A percentile compares a stretch with the other conserved stretches of the same genome.
phyloP scores from a whole-genome alignment of 2,888 invertebrate species.

The Euspilapteryx auroguttella region DNA sequence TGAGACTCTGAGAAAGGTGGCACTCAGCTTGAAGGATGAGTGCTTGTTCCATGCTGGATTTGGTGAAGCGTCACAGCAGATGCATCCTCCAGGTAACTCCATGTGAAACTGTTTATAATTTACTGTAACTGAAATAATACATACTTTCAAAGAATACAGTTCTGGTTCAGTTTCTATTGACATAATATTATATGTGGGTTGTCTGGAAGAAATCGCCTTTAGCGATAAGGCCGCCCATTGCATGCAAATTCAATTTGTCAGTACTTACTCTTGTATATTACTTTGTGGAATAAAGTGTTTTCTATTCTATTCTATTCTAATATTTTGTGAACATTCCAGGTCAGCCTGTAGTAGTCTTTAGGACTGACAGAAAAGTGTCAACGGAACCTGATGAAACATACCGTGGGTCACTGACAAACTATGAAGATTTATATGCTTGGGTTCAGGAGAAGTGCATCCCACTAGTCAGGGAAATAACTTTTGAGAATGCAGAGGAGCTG shows the following conservation, averaged over 20 bases:
- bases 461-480: slow-evolving; percentile 96
- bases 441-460: slow-evolving; percentile 93
- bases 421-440: slow-evolving; percentile 90
- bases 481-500: slow-evolving; percentile 98
- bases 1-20: slow-evolving; percentile 76
- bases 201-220: too few relatives aligned
- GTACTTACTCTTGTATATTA: too few relatives aligned
- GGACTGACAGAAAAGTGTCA: slow-evolving; percentile 77
- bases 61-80: slow-evolving; percentile 77
- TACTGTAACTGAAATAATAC: too few relatives aligned
- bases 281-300: too few relatives aligned
- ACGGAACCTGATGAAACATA: slow-evolving; percentile 84
- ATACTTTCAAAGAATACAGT: too few relatives aligned
- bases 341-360: slow-evolving; percentile 79
- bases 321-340: too few relatives aligned
- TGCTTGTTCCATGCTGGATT: slow-evolving; percentile 93
- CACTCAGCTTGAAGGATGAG: slow-evolving; percentile 90
- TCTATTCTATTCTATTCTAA: too few relatives aligned
- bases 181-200: too few relatives aligned
- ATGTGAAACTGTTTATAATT: slow-evolving; percentile 3
- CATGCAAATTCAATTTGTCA: too few relatives aligned
- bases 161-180: too few relatives aligned
- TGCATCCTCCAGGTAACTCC: slow-evolving; percentile 78
- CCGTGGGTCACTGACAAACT: slow-evolving; percentile 70
- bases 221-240: too few relatives aligned